Percentiles rank a stretch among this genome's conserved stretches.
Evolutionary conservation across 2,797 vertebrate genomes (phyloP).

Genomic region (Tamandua tetradactyla): DNA sequence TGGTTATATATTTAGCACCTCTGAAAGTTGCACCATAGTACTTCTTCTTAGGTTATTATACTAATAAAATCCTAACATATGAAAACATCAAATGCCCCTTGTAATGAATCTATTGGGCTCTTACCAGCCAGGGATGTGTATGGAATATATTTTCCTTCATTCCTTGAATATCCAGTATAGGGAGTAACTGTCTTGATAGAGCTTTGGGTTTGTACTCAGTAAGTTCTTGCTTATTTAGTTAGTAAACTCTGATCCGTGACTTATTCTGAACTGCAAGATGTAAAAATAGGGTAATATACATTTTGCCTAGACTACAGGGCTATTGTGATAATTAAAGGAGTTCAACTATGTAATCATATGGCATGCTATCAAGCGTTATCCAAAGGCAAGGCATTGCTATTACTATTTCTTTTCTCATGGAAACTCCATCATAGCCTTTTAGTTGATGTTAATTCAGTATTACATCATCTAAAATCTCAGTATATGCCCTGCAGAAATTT

Average conservation of each 20-base stretch:
- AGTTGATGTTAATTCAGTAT: constrained; percentile 35
- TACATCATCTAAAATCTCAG: background rate
- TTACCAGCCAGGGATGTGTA: background rate
- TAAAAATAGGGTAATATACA: background rate
- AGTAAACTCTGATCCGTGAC: background rate
- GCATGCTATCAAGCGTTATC: constrained; percentile 8
- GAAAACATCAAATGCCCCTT: background rate
- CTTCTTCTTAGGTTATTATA: background rate
- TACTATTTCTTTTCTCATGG: constrained; percentile 39
- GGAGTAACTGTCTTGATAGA: background rate
- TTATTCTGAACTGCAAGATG: background rate
- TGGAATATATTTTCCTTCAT: accelerated
- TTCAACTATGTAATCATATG: background rate
- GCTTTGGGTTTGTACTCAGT: background rate
- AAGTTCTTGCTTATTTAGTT: background rate
- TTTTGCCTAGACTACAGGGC: background rate
- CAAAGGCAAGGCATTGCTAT: background rate
- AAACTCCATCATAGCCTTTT: background rate
- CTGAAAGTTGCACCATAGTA: background rate
- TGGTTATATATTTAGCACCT: background rate
- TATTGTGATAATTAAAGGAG: constrained; percentile 20
- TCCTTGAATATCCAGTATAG: background rate
- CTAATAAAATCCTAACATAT: background rate
- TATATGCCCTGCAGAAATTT: background rate
- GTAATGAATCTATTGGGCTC: background rate